phyloP scores from a whole-genome alignment of 2,797 vertebrate genomes.

The Anguilla pacifica region DNA sequence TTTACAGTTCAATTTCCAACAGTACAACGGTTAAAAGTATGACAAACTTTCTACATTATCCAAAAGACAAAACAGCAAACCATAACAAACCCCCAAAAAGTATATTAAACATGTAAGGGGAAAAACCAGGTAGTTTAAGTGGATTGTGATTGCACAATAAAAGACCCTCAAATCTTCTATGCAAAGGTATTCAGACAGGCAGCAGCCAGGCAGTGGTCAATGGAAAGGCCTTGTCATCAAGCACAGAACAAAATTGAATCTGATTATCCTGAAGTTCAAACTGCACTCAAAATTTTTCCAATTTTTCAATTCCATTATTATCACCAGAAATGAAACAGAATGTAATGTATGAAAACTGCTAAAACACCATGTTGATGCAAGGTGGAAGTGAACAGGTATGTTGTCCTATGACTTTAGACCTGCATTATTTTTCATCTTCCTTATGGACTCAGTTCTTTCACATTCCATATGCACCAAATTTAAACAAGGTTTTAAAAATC shows the following conservation, averaged over 20 bases:
- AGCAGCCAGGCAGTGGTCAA: not conserved
- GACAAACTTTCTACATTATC: not conserved
- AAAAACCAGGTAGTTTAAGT: not conserved
- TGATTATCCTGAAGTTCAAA: not conserved
- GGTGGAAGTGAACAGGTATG: not conserved
- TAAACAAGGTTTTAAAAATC: not conserved
- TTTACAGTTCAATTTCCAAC: not conserved
- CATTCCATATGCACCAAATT: not conserved
- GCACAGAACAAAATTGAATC: too few species aligned
- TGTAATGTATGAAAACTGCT: not conserved
- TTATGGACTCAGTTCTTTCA: not conserved
- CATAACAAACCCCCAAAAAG: not conserved
- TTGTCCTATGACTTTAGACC: not conserved
- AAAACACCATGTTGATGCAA: not conserved
- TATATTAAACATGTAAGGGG: not conserved
- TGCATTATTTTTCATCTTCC: not conserved
- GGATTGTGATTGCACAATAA: constrained; percentile 12
- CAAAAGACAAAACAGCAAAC: not conserved
- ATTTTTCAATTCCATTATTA: not conserved
- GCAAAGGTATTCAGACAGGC: not conserved
- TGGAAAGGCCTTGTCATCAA: not conserved
- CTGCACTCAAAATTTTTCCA: not conserved
- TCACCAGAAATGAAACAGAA: not conserved
- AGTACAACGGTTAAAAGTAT: not conserved
- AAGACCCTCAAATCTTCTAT: not conserved